Evolutionary conservation across 1,140 invertebrate species (phyloP), one percentile per base, ranked within the genome.

Genomic region (Centruroides sculpturatus): DNA sequence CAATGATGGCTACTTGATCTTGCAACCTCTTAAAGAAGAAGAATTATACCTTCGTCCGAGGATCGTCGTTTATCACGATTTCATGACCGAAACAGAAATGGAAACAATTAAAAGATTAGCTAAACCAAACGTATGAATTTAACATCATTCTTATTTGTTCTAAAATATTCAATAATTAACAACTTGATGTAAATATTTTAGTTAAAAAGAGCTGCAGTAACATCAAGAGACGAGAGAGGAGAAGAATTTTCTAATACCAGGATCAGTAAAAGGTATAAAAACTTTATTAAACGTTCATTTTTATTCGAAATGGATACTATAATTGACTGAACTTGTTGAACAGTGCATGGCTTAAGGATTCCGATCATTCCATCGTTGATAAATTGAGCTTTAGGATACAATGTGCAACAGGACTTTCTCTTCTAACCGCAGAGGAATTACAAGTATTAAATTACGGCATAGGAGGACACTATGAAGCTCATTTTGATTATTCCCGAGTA

Each of bases 401-500:
- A 46, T 36, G 11, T 5, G 55, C 67, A 12, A 55, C 66, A n/a
- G 86, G 86, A 5, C 76, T 98, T 59, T 83, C 82, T 56, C 82
- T 93, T 76, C 76, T 78, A 7, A 90, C 92, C 0, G 92, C 93
- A 0, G 94, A 98, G 76, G 93, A 95, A 71, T 77, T 96, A 57
- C 89, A 98, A 78, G 92, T 98, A 54, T 92, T 94, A 61, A 98
- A 98, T 77, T 98, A 98, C 76, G 95, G 95, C 35, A 91, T 98
- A 66, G 95, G 94, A n/a, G 95, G 95, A 1, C 95, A 98, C 75
- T 57, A 57, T 73, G 93, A 98, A 70, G 94, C 95, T 13, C 96
- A 99, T 75, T 98, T 86, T 77, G 96, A 98, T 77, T 97, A 94
- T 74, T 89, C 89, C 1, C 4, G 56, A 6, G 56, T 57, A 57